A percentile compares a stretch with the other conserved stretches of the same genome.
Evolutionary conservation across 2,797 vertebrate genomes (phyloP).

Genomic region (Tapera naevia): DNA sequence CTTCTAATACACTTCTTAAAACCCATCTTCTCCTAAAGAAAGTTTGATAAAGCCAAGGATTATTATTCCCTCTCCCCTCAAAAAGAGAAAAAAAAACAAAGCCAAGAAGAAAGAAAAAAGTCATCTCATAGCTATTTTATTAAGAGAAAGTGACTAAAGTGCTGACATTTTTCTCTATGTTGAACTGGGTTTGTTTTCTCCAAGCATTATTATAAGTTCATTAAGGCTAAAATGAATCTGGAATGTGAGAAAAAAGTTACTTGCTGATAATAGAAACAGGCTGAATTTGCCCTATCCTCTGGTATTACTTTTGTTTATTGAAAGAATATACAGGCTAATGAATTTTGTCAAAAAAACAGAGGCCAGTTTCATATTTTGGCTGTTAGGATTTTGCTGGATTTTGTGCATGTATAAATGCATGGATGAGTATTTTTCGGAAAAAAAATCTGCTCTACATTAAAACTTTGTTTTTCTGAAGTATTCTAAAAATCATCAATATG

Average conservation of each 20-base stretch:
- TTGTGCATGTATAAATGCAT: not conserved
- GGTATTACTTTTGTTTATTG: not conserved
- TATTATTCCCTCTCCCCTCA: no score
- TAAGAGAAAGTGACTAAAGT: not conserved
- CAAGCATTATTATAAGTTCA: not conserved
- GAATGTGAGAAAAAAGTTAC: not conserved
- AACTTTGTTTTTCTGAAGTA: not conserved
- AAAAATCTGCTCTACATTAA: not conserved
- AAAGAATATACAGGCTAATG: not conserved
- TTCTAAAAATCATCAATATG: not conserved
- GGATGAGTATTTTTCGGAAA: not conserved
- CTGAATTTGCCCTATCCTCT: not conserved
- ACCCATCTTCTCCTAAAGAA: fast-evolving
- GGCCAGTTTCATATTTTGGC: not conserved
- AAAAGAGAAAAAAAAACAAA: not conserved
- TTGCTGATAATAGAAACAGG: not conserved
- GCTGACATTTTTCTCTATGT: not conserved
- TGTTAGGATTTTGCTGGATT: not conserved
- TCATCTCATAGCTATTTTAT: not conserved
- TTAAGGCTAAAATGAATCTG: not conserved
- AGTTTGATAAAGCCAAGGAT: not conserved
- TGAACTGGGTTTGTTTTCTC: not conserved
- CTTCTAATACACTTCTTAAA: not conserved
- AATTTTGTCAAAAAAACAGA: not conserved
- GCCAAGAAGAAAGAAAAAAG: no score